Evolutionary conservation across 2,113 vertebrate genomes (phyloP), one percentile per base, ranked within the genome.

Genomic region (Excalfactoria chinensis): DNA sequence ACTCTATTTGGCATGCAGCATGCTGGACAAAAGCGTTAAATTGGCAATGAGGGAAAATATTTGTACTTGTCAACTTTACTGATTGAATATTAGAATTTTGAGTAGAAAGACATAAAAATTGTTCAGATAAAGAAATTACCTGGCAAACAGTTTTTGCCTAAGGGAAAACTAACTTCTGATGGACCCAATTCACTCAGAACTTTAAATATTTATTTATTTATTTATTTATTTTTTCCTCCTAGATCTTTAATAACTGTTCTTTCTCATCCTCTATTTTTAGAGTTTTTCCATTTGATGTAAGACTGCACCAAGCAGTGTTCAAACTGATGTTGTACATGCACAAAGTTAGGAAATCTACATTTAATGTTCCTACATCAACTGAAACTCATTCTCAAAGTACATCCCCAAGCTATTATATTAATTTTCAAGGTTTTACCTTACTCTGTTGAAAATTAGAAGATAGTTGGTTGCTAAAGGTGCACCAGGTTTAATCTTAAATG

Each of bases 41-140:
- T 9, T 92, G 58, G 53, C 87, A 95, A 81, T 6, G 10, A 89
- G 93, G 40, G 48, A 26, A 79, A 81, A 78, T 89, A 90, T 94
- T 93, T 96, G 70, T 79, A 48, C 89, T 86, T 88, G 76, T 91
- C 85, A 77, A 18, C 19, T 89, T 44, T 69, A 74, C 51, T 75
- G 48, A 87, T 5, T 89, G 88, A 94, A 59, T 78, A 95, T 91
- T 70, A 77, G 43, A 91, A 93, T 79, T 92, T 56, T 86, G 34
- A 91, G 25, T 67, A 80, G 81, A 37, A 95, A 95, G 41, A 86
- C 44, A 84, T 81, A 89, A 84, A 94, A 87, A 70, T n/a, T 60
- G 13, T 91, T 88, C 41, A 86, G 44, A 89, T 48, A 86, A 49
- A 88, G 60, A 89, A 80, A 72, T 67, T 37, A 79, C 25, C 40